A percentile compares a stretch with the other conserved stretches of the same genome.
Evolutionary conservation across 1,140 invertebrate species (phyloP).

Genomic region (Drosophila subobscura): DNA sequence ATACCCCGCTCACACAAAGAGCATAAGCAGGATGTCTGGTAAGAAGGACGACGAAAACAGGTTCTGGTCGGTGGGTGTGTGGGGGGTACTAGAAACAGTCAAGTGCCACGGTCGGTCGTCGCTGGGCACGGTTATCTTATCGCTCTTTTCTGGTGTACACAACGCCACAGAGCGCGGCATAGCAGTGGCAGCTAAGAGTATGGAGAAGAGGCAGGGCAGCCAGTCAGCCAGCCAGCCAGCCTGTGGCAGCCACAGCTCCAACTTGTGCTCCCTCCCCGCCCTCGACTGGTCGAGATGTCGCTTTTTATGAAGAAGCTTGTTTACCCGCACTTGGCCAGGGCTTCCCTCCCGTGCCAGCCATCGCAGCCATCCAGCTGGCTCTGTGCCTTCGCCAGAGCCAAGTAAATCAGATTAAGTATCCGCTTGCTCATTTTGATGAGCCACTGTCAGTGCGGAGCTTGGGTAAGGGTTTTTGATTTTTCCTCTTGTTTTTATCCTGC

Average conservation of each 20-base stretch:
- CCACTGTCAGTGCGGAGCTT: slow-evolving; percentile 38
- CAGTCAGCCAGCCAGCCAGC: slow-evolving; percentile 36
- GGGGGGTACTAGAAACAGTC: slow-evolving; percentile 32
- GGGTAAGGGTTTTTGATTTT: too few relatives aligned
- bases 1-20: background rate
- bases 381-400: slow-evolving; percentile 49
- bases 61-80: background rate
- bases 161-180: slow-evolving; percentile 53
- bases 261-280: background rate
- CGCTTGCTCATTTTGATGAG: slow-evolving; percentile 82
- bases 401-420: slow-evolving; percentile 82
- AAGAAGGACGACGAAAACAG: background rate
- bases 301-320: slow-evolving; percentile 81
- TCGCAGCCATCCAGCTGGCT: slow-evolving; percentile 24
- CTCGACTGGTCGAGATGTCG: slow-evolving; percentile 54
- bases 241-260: background rate
- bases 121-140: slow-evolving; percentile 68
- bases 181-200: slow-evolving; percentile 35
- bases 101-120: slow-evolving; percentile 53
- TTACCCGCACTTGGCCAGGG: slow-evolving; percentile 63
- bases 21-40: slow-evolving; percentile 12
- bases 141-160: slow-evolving; percentile 80
- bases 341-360: background rate
- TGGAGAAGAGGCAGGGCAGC: slow-evolving; percentile 15
- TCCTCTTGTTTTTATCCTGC: slow-evolving; percentile 61